These are phyloP conservation scores for Scomber colias DNA, from an alignment of 2,113 vertebrate species.

Conservation along the genomic window DNA sequence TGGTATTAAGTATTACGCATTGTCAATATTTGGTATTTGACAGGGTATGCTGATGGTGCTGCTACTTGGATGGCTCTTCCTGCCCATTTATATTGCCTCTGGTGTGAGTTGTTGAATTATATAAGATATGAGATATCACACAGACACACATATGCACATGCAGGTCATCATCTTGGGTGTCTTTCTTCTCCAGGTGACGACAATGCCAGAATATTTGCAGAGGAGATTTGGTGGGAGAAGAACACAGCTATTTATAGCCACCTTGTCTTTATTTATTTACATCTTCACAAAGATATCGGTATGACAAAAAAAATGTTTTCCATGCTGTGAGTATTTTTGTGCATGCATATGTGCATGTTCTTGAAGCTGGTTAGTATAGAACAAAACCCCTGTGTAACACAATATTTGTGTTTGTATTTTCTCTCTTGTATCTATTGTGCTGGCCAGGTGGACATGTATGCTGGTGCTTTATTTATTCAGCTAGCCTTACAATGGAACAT, in stretches of 20 bases:
- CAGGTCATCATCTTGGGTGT: not conserved
- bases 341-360: not conserved
- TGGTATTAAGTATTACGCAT: not conserved
- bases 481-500: constrained; percentile 94
- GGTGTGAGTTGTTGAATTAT: constrained; percentile 85
- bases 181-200: constrained; percentile 88
- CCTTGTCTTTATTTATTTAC: constrained; percentile 96
- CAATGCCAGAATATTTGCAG: constrained; percentile 95
- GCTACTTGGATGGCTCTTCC: constrained; percentile 94
- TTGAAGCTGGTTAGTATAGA: not conserved
- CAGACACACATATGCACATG: not conserved
- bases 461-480: constrained; percentile 96
- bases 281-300: constrained; percentile 99
- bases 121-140: not conserved
- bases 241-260: constrained; percentile 90
- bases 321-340: not conserved
- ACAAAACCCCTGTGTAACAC: not conserved
- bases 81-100: constrained; percentile 95
- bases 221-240: constrained; percentile 93
- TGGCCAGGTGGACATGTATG: constrained; percentile 96
- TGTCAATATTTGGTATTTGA: constrained; percentile 6
- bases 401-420: not conserved
- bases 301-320: constrained; percentile 53
- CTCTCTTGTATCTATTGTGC: not conserved
- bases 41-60: constrained; percentile 94